Percentiles rank a stretch among this genome's conserved stretches.
phyloP scores from a whole-genome alignment of 2,888 invertebrate species.

The Ectemnius continuus region DNA sequence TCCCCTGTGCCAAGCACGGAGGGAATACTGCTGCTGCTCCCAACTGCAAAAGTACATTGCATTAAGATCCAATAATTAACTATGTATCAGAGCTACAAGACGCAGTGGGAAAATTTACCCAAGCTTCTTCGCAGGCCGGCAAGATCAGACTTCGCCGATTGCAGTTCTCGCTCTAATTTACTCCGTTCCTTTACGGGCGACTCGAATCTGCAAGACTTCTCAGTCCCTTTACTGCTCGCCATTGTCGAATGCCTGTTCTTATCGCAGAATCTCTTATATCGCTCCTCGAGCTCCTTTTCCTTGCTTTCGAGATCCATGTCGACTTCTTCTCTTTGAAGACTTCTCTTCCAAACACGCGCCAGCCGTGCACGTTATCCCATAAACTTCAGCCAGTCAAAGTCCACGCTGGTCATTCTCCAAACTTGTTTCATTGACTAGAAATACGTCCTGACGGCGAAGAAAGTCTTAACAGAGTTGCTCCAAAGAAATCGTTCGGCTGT shows the following conservation, averaged over 20 bases:
- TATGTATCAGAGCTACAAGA: neutral
- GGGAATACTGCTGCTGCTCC: neutral
- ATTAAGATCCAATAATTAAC: neutral
- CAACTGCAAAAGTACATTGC: conserved; percentile 11
- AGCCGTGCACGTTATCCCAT: too few species aligned
- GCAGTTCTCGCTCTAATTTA: conserved; percentile 82
- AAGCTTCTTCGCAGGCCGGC: conserved; percentile 65
- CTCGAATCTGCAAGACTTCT: conserved; percentile 74
- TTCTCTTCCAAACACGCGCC: too few species aligned
- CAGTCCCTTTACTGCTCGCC: conserved; percentile 62
- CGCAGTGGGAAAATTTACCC: conserved; percentile 49
- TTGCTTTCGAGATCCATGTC: conserved; percentile 28
- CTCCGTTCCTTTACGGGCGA: conserved; percentile 80
- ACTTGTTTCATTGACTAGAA: too few species aligned
- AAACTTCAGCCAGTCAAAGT: too few species aligned
- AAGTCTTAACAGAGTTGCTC: neutral
- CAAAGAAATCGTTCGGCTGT: neutral
- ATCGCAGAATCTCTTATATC: conserved; percentile 22
- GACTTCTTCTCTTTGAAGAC: conserved; percentile 3
- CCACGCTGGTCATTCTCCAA: too few species aligned
- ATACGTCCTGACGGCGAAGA: too few species aligned
- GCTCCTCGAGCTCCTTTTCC: conserved; percentile 28
- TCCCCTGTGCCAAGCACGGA: neutral
- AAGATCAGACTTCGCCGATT: conserved; percentile 76
- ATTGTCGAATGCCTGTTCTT: conserved; percentile 12